These are phyloP conservation scores for Paratilapia polleni DNA, from an alignment of 2,113 vertebrate genomes.

Conservation along the genomic window DNA sequence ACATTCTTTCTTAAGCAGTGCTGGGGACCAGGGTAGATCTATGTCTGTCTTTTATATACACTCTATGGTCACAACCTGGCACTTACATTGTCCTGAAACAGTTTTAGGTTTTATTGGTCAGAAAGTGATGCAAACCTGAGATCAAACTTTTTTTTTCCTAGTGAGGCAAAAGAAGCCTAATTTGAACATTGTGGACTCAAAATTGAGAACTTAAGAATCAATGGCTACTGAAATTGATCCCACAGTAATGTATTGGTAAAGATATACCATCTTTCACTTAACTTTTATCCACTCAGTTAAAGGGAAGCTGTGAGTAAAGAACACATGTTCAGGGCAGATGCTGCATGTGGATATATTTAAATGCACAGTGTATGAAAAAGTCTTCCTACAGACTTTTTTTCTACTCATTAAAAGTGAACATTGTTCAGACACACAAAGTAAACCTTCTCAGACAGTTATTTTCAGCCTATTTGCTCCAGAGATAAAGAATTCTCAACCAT, in stretches of 20 bases:
- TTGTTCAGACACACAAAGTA: slow-evolving; percentile 42
- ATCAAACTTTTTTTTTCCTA: fast-evolving
- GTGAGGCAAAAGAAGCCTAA: too few species aligned
- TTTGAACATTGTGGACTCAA: not conserved
- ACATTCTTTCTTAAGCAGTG: not conserved
- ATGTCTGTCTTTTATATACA: not conserved
- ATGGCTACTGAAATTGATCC: slow-evolving; percentile 7
- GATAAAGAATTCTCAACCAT: slow-evolving; percentile 51
- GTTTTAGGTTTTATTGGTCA: not conserved
- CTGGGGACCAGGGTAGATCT: not conserved
- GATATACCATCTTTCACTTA: not conserved
- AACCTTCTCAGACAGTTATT: slow-evolving; percentile 64
- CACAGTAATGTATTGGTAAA: not conserved
- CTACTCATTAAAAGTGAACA: slow-evolving; percentile 50
- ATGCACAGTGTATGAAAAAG: not conserved
- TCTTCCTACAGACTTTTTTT: slow-evolving; percentile 3
- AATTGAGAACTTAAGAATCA: not conserved
- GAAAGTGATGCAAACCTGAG: not conserved
- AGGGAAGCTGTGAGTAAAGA: not conserved
- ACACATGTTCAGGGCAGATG: not conserved
- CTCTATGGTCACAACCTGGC: not conserved
- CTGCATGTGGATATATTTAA: not conserved
- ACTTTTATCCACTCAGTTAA: not conserved
- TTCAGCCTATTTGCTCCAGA: slow-evolving; percentile 65
- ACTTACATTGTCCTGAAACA: not conserved